These are phyloP conservation scores for Cheilosia soror DNA, from an alignment of 2,888 invertebrate genomes.

Conservation along the genomic window DNA sequence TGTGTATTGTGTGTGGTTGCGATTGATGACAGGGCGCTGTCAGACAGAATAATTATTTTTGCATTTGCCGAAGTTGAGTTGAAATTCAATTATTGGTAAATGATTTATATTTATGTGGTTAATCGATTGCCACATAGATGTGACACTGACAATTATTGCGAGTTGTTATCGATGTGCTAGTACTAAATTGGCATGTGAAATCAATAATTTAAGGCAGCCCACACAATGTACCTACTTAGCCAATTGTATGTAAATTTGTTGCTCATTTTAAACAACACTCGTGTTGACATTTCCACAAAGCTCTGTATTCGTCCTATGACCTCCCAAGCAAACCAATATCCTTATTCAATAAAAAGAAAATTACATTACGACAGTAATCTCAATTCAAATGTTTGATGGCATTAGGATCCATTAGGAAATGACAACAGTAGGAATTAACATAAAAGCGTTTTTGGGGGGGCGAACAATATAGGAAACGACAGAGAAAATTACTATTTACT, in stretches of 20 bases:
- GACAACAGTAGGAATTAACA: constrained; percentile 33
- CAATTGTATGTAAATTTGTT: too few relatives aligned
- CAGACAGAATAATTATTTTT: constrained; percentile 59
- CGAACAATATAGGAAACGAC: not conserved
- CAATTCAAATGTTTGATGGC: constrained; percentile 18
- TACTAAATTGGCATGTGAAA: too few relatives aligned
- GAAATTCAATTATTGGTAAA: constrained; percentile 66
- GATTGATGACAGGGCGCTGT: constrained; percentile 30
- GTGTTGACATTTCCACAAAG: too few relatives aligned
- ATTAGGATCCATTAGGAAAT: constrained; percentile 46
- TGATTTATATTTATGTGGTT: constrained; percentile 11
- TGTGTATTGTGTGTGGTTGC: constrained; percentile 15
- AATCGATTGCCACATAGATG: too few relatives aligned
- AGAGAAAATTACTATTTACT: constrained; percentile 17
- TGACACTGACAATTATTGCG: too few relatives aligned
- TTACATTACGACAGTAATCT: not conserved
- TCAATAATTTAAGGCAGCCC: too few relatives aligned
- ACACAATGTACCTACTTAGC: too few relatives aligned
- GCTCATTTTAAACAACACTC: too few relatives aligned
- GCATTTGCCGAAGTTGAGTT: constrained; percentile 49
- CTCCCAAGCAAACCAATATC: too few relatives aligned
- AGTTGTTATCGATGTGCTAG: too few relatives aligned
- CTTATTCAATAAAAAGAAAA: not conserved
- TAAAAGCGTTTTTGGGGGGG: constrained; percentile 21
- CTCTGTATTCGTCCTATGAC: too few relatives aligned